phyloP scores from a whole-genome alignment of 1,140 invertebrate genomes.

The Sitophilus oryzae region DNA sequence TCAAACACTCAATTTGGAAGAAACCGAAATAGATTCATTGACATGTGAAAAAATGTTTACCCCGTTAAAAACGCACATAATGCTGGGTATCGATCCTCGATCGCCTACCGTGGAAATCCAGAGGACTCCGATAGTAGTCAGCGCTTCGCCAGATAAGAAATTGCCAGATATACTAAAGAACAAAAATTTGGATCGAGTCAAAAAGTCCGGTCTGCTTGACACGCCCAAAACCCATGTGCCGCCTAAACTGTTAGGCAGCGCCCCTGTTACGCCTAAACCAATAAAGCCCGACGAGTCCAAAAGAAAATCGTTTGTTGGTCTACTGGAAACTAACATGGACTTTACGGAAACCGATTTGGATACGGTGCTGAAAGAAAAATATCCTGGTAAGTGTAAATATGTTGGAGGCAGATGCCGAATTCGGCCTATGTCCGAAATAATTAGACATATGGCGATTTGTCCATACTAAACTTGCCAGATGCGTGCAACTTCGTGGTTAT shows the following conservation, averaged over 20 bases:
- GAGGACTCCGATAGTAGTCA: slow-evolving; percentile 46
- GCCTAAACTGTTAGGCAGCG: slow-evolving; percentile 33
- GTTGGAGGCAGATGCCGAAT: no score
- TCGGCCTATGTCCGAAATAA: no score
- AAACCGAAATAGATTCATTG: slow-evolving; percentile 4
- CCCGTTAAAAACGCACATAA: slow-evolving; percentile 27
- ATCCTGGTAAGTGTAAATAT: slow-evolving; percentile 5
- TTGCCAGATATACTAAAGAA: slow-evolving; percentile 32
- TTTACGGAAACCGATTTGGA: slow-evolving; percentile 41
- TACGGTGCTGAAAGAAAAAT: slow-evolving; percentile 20
- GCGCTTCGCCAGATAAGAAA: slow-evolving; percentile 26
- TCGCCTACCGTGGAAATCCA: slow-evolving; percentile 46
- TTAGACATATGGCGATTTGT: no score
- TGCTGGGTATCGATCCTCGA: slow-evolving; percentile 42
- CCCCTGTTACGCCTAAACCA: slow-evolving; percentile 18
- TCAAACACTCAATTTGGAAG: slow-evolving; percentile 4
- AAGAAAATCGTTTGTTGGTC: slow-evolving; percentile 35
- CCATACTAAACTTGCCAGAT: no score
- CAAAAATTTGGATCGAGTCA: slow-evolving; percentile 36
- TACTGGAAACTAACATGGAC: slow-evolving; percentile 42
- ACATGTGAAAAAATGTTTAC: slow-evolving; percentile 33
- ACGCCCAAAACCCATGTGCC: slow-evolving; percentile 9
- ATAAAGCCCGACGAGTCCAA: slow-evolving; percentile 27
- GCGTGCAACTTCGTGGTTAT: no score
- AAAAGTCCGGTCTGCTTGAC: slow-evolving; percentile 1